phyloP scores from a whole-genome alignment of 2,797 vertebrate genomes.

The Triplophysa yarkandensis region DNA sequence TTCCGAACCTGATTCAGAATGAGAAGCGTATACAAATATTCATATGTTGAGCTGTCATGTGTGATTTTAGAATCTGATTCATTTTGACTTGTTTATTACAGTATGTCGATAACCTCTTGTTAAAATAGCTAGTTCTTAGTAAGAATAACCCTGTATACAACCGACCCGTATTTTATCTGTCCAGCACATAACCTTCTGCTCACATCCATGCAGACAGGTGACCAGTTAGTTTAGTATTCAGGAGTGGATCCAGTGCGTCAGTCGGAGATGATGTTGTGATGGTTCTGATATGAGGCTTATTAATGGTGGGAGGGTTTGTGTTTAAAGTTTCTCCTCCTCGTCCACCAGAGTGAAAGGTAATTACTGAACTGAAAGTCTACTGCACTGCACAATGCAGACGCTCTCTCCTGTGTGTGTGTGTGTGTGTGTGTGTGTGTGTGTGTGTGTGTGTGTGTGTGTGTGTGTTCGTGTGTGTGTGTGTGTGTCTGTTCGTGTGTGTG shows the following conservation, averaged over 20 bases:
- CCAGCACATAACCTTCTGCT: not conserved
- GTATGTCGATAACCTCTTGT: too few species aligned
- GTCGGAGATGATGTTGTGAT: constrained; percentile 70
- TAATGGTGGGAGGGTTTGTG: constrained; percentile 41
- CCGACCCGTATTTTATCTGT: too few species aligned
- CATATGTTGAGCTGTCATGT: too few species aligned
- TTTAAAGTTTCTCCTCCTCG: constrained; percentile 30
- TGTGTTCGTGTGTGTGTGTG: too few species aligned
- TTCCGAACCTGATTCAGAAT: too few species aligned
- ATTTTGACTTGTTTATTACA: too few species aligned
- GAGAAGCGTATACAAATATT: too few species aligned
- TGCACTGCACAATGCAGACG: constrained; percentile 33
- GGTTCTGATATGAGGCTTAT: constrained; percentile 37
- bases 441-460: too few species aligned
- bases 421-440: constrained; percentile 28
- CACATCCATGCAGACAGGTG: constrained; percentile 42
- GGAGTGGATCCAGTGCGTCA: constrained; percentile 68
- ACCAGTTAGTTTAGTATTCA: constrained; percentile 71
- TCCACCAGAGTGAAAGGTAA: constrained; percentile 60
- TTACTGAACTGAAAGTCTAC: constrained; percentile 60
- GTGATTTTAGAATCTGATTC: too few species aligned
- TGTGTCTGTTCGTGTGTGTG: too few species aligned
- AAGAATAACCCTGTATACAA: too few species aligned
- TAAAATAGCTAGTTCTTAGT: too few species aligned
- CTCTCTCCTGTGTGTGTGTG: constrained; percentile 37